Base-by-base conservation (phyloP, 2,113 vertebrate species). In the Bagarius yarrelli region DNA sequence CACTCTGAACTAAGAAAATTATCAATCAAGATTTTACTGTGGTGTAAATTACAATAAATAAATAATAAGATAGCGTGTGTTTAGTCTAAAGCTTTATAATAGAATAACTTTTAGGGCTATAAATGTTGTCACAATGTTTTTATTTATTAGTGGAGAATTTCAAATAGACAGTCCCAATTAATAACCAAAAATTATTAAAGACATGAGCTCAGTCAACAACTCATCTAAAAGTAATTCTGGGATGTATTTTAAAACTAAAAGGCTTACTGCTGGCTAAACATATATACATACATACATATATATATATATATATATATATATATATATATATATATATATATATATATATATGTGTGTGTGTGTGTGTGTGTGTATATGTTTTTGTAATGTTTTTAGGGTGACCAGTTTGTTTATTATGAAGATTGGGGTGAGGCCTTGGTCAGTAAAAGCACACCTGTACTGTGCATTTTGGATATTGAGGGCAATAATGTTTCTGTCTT, bases 401-500 rank as follows among this genome's bases (percentile, higher is more conserved):
- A 95, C 85, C 94, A 94, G 88, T 99, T 97, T 84, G 83, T 94
- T 60, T 96, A 95, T 87, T 89, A 89, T 0, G 96, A 98, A 89
- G 96, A 96, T 87, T 99, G 97, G 97, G 96, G 96, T 11, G 96
- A 99, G 83, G 85, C 83, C 0, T 88, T 98, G 79, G 93, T 93
- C 81, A 81, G 88, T 44, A 94, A 95, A 84, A 96, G 94, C 32
- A 8, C 84, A 1, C 96, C 96, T 0, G 91, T 95, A 15, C 94
- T 99, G 50, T 99, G 97, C 21, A 71, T 95, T 80, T 89, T 98
- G 88, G 96, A 98, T 84, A 87, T 99, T 0, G 94, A 96, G 53
- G 90, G 94, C 8, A 91, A 90, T 89, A 97, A 95, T 50, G 86
- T 97, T 69, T 94, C 94, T 0, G 94, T 98, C 79, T 87, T 99